A percentile compares a stretch with the other conserved stretches of the same genome.
phyloP scores from a whole-genome alignment of 1,140 invertebrate species.

The Sitophilus oryzae region DNA sequence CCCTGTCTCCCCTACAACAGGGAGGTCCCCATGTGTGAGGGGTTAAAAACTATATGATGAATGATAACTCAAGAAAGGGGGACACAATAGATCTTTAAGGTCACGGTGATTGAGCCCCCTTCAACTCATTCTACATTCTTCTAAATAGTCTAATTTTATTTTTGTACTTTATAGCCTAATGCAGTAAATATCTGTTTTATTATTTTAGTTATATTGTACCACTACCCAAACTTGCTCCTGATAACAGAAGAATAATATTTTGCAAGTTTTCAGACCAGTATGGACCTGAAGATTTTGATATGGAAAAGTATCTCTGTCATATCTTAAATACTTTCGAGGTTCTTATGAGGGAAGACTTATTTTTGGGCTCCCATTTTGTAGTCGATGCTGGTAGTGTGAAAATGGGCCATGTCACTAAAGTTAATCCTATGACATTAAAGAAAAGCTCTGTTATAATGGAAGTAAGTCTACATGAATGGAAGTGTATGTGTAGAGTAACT shows the following conservation, averaged over 20 bases:
- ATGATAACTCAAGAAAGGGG: no score
- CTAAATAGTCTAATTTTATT: no score
- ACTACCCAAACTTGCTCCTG: slow-evolving; percentile 11
- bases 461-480: neutral
- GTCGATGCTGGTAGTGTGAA: slow-evolving; percentile 2
- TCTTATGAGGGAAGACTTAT: slow-evolving; percentile 6
- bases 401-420: slow-evolving; percentile 14
- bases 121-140: no score
- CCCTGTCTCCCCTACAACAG: no score
- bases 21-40: no score
- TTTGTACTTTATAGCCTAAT: no score
- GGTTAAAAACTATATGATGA: no score
- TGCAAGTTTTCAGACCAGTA: slow-evolving; percentile 23
- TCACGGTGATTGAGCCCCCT: no score
- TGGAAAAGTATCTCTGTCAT: slow-evolving; percentile 20
- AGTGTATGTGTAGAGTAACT: neutral
- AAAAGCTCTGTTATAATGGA: slow-evolving; percentile 6
- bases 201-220: slow-evolving; percentile 15
- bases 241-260: slow-evolving; percentile 14
- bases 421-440: slow-evolving; percentile 31
- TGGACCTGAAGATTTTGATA: slow-evolving; percentile 37
- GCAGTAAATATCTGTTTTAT: neutral
- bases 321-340: slow-evolving; percentile 16
- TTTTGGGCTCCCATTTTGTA: slow-evolving; percentile 13
- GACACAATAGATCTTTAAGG: no score